Base-by-base conservation (phyloP, 2,797 vertebrate species). In the Silurus aristotelis region DNA sequence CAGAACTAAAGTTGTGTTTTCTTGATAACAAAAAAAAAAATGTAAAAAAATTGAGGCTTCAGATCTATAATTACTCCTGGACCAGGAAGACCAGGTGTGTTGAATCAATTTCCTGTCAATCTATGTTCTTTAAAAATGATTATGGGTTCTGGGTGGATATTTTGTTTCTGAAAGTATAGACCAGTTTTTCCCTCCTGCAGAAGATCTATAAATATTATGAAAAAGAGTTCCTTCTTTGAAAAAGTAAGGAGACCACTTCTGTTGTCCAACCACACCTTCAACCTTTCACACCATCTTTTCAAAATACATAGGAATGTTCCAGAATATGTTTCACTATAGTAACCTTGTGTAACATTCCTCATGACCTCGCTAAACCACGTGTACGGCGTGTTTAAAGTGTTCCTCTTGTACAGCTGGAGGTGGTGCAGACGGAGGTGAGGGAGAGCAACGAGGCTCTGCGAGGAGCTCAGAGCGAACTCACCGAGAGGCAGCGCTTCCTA, bases 381-480 rank as follows among this genome's bases (percentile, higher is more conserved):
- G 25, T 71, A 70, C 15, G 1, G 77, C 13, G 46, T 52, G 22
- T 63, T 22, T 55, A 80, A 71, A 55, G 58, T 89, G 8, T 5
- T 67, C n/a, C 55, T 82, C n/a, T 68, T 76, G 31, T 86, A 52
- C 48, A 96, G 95, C 87, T 96, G 92, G 95, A 96, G 77, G 92
- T 48, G 0, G 93, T 96, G 90, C 95, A 96, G 89, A 93, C 87
- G 3, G 93, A 95, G 87, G 95, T 95, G 89, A 94, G 92, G 86
- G 93, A 95, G 91, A 95, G 89, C 88, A 96, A 95, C 1, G 95
- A 96, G 88, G 94, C 95, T 9, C 91, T 96, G 90, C 92, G 95
- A 80, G 90, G 87, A 20, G 89, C 95, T 66, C 94, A 95, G 89
- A 85, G 91, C 5, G 95, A 96, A 91, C 90, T 95, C 86, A 91